Evolutionary conservation across 2,113 vertebrate genomes (phyloP), one percentile per base, ranked within the genome.

Genomic region (Corydoras maculifer): DNA sequence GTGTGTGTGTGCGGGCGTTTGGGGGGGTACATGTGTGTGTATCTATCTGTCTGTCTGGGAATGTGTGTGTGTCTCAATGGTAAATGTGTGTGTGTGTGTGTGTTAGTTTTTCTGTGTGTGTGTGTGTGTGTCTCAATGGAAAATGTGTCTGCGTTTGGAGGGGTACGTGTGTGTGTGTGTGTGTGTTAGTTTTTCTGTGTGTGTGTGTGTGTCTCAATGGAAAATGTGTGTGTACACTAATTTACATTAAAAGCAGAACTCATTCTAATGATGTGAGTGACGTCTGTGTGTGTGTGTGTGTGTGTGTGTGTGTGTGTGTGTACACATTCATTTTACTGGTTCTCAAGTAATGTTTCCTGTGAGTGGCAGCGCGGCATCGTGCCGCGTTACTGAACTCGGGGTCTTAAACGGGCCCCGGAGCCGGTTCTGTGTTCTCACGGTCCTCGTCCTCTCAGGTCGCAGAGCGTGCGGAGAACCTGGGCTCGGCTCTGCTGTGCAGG

Each of bases 401-500:
- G 7, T 43, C 7, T 43, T 43, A 43, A 43, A 43, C 35, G 35
- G 18, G 18, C 18, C 18, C 1, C 18, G 18, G 18, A 1, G 18
- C 18, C 18, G 10, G 49, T 15, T 73, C 12, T 65, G 9, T 59
- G 5, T 64, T 48, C 50, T 72, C 30, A 30, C 10, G 70, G 18
- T 62, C 68, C 15, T 77, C 25, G 30, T 51, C 68, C 65, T 77
- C 7, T 65, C 57, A 97, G 95, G 92, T 88, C 25, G 81, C 72
- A 14, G 91, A 94, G 12, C 82, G 84, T 85, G 78, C 92, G 0
- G 91, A 94, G 72, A 88, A 63, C 13, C 77, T 97, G 72, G 96
- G 96, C 9, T 98, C 96, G 3, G 94, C 90, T 0, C 88, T 98
- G 75, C 82, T 98, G 32, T 84, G 93, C 68, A 92, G 88, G 83